Evolutionary conservation across 2,797 vertebrate genomes (phyloP), one percentile per base, ranked within the genome.

Genomic region (Ataeniobius toweri): DNA sequence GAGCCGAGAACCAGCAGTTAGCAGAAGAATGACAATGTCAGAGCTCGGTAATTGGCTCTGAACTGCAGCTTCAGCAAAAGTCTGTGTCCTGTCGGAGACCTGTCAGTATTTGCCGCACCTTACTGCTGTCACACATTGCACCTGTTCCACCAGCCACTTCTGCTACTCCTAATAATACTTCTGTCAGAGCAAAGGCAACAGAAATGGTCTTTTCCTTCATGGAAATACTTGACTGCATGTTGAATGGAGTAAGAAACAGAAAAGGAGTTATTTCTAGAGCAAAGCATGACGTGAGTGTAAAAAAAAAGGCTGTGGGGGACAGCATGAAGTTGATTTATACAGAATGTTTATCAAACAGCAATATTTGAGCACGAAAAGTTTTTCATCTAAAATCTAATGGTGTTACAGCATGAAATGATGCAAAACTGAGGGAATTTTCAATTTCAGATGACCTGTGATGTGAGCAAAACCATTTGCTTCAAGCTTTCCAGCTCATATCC

Each of bases 1-100:
- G 65, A 73, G 44, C 50, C 24, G 31, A 58, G 12, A 59, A 56
- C 84, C 46, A 76, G 69, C 31, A 80, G 71, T 77, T 80, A 78
- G 78, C 79, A 74, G 20, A 61, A 86, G 83, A 88, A 73, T 88
- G 90, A 91, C 91, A 91, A 74, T 75, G 84, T 82, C 80, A 65
- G 82, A 87, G 81, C 88, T 86, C 80, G 80, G 89, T 94, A 93
- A 94, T 94, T 94, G 91, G 93, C 81, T 85, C 78, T 81, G 83
- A 92, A 91, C 74, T 91, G 93, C 89, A 86, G 87, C 80, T 85
- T 94, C 92, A 93, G 91, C 92, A 87, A 77, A 92, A 92, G 74
- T 76, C 83, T 75, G 39, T 0, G 83, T 83, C 80, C 86, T 88
- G 87, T 90, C 73, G 50, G 80, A 89, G 80, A 85, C 73, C 87